A percentile compares a stretch with the other conserved stretches of the same genome.
These are phyloP conservation scores for Noctua janthina DNA, from an alignment of 2,888 invertebrate genomes.

Conservation along the genomic window DNA sequence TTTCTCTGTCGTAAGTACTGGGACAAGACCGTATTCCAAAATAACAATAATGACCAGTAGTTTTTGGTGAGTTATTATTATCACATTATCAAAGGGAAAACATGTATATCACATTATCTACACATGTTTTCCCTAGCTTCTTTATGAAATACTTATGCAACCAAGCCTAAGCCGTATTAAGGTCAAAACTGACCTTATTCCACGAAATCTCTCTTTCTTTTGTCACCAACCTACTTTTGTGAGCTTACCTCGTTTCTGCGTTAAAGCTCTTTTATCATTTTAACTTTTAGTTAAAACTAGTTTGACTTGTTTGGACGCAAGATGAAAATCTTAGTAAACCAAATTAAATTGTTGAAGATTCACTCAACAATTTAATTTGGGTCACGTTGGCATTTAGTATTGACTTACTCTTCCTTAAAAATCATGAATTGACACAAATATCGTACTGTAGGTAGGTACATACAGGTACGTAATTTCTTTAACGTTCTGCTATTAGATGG, in stretches of 20 bases:
- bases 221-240: slow-evolving; percentile 1
- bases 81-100: no score
- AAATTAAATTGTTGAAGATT: background rate
- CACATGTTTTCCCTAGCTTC: background rate
- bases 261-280: background rate
- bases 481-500: no score
- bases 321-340: background rate
- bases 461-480: no score
- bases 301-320: background rate
- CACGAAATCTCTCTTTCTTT: background rate
- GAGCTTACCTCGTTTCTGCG: background rate
- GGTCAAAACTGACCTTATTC: background rate
- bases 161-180: background rate
- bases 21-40: background rate
- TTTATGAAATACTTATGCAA: background rate
- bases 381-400: background rate
- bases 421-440: background rate
- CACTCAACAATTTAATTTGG: slow-evolving; percentile 7
- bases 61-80: no score
- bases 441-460: background rate
- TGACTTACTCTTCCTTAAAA: background rate
- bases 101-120: no score
- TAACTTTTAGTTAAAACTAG: slow-evolving; percentile 1
- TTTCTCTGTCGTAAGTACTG: background rate
- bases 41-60: background rate